Conservation (phyloP, 2,797 vertebrate species). For the Alcedo quadribrachys region DNA sequence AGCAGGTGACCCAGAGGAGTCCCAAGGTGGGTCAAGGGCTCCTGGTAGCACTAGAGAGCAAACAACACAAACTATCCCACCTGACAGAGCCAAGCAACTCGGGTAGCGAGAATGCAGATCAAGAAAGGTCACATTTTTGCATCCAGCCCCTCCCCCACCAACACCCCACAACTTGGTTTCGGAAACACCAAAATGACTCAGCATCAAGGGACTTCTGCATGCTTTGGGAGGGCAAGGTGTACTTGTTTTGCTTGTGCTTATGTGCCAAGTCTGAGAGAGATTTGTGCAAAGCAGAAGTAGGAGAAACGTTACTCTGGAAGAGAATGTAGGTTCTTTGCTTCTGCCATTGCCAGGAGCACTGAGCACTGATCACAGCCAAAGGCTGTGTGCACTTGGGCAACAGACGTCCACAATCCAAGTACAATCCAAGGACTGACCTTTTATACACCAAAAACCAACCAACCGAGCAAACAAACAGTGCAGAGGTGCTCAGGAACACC, state of each 20-base stretch:
- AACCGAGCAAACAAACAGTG: not conserved
- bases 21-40: not conserved
- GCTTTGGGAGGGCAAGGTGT: not conserved
- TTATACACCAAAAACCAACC: not conserved
- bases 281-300: not conserved
- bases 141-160: conserved; percentile 11
- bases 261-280: not conserved
- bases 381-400: not conserved
- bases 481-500: not conserved
- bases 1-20: not conserved
- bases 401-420: rapidly evolving
- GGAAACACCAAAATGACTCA: conserved; percentile 25
- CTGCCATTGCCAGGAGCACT: not conserved
- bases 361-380: not conserved
- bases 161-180: conserved; percentile 18
- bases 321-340: not conserved
- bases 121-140: conserved; percentile 52
- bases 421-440: not conserved
- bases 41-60: not conserved
- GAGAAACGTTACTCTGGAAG: not conserved
- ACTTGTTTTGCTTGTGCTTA: not conserved
- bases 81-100: not conserved
- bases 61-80: not conserved
- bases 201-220: conserved; percentile 7
- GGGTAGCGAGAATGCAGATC: not conserved